These are phyloP conservation scores for Copidosoma floridanum DNA, from an alignment of 1,140 invertebrate genomes.

Conservation along the genomic window DNA sequence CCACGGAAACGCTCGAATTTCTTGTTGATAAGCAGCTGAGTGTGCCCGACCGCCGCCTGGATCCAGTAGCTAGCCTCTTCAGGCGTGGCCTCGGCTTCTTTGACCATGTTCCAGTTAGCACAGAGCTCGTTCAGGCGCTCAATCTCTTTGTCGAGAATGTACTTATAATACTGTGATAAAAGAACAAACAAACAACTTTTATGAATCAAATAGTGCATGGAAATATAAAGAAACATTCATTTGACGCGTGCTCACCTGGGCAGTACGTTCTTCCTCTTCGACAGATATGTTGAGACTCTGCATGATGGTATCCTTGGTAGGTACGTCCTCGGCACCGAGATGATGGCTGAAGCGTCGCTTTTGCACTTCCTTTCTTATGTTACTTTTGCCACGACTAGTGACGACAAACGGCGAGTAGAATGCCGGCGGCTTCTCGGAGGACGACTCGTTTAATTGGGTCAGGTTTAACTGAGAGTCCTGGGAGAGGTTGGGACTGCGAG, in stretches of 20 bases:
- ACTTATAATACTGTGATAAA: conserved; percentile 56
- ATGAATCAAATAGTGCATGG: background rate
- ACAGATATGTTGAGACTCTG: conserved; percentile 46
- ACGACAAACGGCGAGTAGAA: conserved; percentile 45
- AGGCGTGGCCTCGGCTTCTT: conserved; percentile 34
- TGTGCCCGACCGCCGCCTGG: conserved; percentile 67
- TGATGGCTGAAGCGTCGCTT: conserved; percentile 44
- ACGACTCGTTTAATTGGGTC: background rate
- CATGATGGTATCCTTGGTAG: conserved; percentile 48
- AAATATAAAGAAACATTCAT: background rate
- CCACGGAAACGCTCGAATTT: conserved; percentile 68
- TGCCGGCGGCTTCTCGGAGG: conserved; percentile 22
- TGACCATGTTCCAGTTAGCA: conserved; percentile 50
- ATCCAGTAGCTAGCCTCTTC: conserved; percentile 62
- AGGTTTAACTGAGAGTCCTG: background rate
- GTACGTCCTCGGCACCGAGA: conserved; percentile 29
- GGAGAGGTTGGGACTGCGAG: background rate
- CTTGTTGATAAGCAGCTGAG: conserved; percentile 65
- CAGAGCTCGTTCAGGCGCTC: conserved; percentile 51
- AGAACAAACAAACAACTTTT: background rate
- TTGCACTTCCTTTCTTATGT: conserved; percentile 50
- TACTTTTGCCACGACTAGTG: conserved; percentile 52
- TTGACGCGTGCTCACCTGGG: conserved; percentile 35
- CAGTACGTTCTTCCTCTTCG: conserved; percentile 53
- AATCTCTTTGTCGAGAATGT: conserved; percentile 56